phyloP scores from a whole-genome alignment of 2,888 invertebrate genomes.

The Thymelicus sylvestris region DNA sequence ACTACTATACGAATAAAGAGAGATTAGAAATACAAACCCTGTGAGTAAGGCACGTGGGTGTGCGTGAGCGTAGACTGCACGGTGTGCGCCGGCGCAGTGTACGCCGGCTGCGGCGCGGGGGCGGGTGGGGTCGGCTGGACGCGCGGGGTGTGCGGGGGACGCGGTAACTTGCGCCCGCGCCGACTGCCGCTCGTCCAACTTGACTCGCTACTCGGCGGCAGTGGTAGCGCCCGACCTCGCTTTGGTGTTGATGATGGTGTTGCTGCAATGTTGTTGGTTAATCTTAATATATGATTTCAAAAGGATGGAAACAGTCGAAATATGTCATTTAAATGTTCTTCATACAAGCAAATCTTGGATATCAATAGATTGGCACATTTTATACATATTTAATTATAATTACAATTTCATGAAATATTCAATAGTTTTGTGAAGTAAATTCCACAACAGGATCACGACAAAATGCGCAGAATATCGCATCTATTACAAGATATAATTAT shows the following conservation, averaged over 20 bases:
- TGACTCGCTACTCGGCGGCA: conserved; percentile 72
- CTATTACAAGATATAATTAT: no score
- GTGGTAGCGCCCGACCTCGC: conserved; percentile 70
- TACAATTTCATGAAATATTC: no score
- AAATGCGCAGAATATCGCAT: no score
- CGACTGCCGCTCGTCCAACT: conserved; percentile 71
- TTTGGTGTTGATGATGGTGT: conserved; percentile 81
- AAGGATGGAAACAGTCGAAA: no score
- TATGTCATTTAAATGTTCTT: no score
- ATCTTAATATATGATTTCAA: no score
- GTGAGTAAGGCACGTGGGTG: conserved; percentile 78
- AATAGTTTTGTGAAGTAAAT: no score
- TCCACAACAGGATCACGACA: no score
- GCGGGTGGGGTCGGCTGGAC: conserved; percentile 54
- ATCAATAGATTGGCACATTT: no score
- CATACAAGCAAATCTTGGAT: no score
- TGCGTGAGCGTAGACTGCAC: conserved; percentile 55
- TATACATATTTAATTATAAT: no score
- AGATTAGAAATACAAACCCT: conserved; percentile 54
- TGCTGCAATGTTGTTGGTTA: conserved; percentile 52
- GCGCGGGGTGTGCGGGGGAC: conserved; percentile 61
- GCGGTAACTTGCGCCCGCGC: conserved; percentile 72
- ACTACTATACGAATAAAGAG: no score
- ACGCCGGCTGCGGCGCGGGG: conserved; percentile 53
- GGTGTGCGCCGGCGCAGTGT: conserved; percentile 49